Evolutionary conservation across 2,888 invertebrate genomes (phyloP), one percentile per base, ranked within the genome.

Genomic region (Ditylenchus weischeri): DNA sequence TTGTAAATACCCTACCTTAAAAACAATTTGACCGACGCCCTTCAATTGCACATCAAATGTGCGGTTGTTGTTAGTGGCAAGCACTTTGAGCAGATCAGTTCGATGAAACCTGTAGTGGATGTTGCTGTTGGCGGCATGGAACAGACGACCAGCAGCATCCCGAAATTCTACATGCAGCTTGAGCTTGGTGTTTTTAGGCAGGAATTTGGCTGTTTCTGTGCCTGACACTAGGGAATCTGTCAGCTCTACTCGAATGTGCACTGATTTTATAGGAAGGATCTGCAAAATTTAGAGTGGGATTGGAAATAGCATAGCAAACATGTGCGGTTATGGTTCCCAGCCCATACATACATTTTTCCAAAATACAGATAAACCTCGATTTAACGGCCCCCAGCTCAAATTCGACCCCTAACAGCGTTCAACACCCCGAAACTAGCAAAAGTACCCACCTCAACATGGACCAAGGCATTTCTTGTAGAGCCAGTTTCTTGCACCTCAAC

Each of bases 71-170:
- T 75, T 67, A 0, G 70, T 61, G 5, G 76, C 72, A 10, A 61
- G 61, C 35, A 78, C 76, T 18, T 78, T 75, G 36, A 76, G 77
- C 57, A 79, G 61, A 66, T 79, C 79, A 66, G 77, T 78, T 54
- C 77, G 51, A 64, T 78, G 77, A 0, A 77, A 77, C n/a, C 76
- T 51, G 69, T 73, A 78, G 57, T 66, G 64, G 49, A 78, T 57
- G 29, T 54, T 67, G 48, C 58, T 70, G 15, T 66, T 64, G 11
- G 75, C 68, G 15, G 74, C 72, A 43, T 72, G 62, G 19, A 78
- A 67, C 35, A 50, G 57, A 15, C 75, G 66, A 36, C 78, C 78
- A 29, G 64, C 48, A 11, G 54, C 38, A 63, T 78, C 78, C 3
- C 75, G 69, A 49, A 75, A 70, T 29, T 69, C 50, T 3, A 77